Percentiles rank a stretch among this genome's conserved stretches.
Evolutionary conservation across 2,797 vertebrate species (phyloP).

Genomic region (Gallirallus australis): DNA sequence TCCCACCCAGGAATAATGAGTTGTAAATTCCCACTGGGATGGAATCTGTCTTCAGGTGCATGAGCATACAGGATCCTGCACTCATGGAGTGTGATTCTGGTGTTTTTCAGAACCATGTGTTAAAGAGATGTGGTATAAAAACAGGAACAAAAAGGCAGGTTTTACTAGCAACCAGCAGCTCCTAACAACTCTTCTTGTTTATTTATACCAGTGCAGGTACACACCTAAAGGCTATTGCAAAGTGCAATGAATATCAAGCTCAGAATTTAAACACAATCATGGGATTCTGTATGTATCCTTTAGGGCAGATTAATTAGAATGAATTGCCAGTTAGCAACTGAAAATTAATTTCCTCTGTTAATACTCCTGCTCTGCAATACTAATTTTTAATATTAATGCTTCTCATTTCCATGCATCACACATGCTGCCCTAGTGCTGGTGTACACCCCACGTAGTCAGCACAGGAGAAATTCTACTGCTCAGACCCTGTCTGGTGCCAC

Average conservation of each 20-base stretch:
- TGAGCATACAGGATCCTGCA: background rate
- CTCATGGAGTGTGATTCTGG: background rate
- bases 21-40: background rate
- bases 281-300: background rate
- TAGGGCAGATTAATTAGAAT: conserved; percentile 16
- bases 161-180: background rate
- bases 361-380: background rate
- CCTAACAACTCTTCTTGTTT: background rate
- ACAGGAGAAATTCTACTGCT: background rate
- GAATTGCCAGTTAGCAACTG: conserved; percentile 14
- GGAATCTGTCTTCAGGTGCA: background rate
- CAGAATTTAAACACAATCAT: background rate
- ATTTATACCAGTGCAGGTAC: background rate
- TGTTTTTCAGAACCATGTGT: background rate
- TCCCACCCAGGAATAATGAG: background rate
- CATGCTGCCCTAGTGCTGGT: background rate
- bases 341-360: conserved; percentile 48
- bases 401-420: background rate
- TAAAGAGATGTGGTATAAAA: background rate
- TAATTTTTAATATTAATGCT: conserved; percentile 20
- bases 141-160: background rate
- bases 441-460: background rate
- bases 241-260: background rate
- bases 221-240: background rate
- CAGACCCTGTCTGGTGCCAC: background rate